Evolutionary conservation across 1,140 invertebrate species (phyloP), one percentile per base, ranked within the genome.

Genomic region (Latrodectus geometricus): DNA sequence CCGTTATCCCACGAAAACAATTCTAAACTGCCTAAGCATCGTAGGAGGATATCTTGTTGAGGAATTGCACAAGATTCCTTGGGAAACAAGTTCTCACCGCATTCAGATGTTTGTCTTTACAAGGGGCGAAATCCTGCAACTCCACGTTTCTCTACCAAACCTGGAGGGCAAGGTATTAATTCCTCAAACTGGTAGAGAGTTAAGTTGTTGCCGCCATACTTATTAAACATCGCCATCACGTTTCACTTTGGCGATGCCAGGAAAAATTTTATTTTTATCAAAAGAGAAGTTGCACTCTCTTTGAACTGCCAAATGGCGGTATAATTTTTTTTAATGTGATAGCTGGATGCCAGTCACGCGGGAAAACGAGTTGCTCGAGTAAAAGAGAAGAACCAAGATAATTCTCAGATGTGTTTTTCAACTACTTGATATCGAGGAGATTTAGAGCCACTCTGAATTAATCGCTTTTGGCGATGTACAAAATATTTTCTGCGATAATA

Each of bases 171-270:
- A 20, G 23, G 23, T 49, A 80, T 80, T 80, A 70, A 80, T 80
- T 80, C 54, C 61, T 17, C 8, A 50, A 78, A 70, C 78, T 80
- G 78, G 15, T 66, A 80, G 78, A 70, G 65, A 80, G 78, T 80
- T 80, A 80, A 52, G 78, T 80, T 70, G 78, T 80, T 50, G 49
- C 66, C 66, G 49, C 35, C 35, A 5, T 35, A 70, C 65, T 61
- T 65, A 80, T 80, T 80, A 70, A 54, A 66, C 78, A 52, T 54
- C 78, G 21, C 11, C 78, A 50, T 80, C 78, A 80, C 78, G 78
- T 80, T 80, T 80, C 2, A 8, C 11, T 61, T 61, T 61, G 54
- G 11, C 11, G 54, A 61, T 61, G 54, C 11, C 54, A 4, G 54
- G 54, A 61, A 61, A 61, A 61, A 14, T 14, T 61, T 61, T 61